These are phyloP conservation scores for Pedionomus torquatus DNA, from an alignment of 2,113 vertebrate genomes.

Conservation along the genomic window DNA sequence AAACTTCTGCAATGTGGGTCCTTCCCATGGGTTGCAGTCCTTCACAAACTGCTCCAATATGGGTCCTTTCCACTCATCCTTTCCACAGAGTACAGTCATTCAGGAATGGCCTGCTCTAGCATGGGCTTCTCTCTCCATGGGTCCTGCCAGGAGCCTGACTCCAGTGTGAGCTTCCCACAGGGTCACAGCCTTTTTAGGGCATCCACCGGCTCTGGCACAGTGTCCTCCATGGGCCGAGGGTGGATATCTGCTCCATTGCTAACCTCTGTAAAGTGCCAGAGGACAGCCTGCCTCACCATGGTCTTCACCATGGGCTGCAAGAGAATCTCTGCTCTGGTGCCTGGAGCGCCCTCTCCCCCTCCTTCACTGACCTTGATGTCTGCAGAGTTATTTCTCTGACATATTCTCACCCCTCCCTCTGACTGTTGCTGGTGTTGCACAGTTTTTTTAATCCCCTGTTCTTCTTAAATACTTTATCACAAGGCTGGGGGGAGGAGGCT, in stretches of 20 bases:
- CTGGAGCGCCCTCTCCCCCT: neutral
- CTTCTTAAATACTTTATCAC: neutral
- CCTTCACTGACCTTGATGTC: neutral
- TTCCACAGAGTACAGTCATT: neutral
- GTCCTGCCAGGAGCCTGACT: neutral
- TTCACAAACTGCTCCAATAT: neutral
- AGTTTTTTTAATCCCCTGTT: neutral
- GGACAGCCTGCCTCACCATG: neutral
- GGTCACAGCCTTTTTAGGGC: neutral
- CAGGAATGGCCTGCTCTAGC: neutral
- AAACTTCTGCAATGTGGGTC: neutral
- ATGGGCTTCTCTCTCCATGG: neutral
- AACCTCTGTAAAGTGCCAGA: neutral
- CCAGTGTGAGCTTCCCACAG: accelerated
- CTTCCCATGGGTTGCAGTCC: neutral
- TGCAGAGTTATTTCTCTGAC: neutral
- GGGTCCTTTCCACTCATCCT: neutral
- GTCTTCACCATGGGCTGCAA: neutral
- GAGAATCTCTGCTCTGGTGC: neutral
- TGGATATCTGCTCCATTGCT: neutral
- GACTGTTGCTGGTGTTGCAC: neutral
- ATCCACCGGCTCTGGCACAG: accelerated
- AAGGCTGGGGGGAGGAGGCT: neutral
- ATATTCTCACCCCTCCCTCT: neutral
- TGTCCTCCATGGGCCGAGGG: neutral